A percentile compares a stretch with the other conserved stretches of the same genome.
These are phyloP conservation scores for Nymphalis c-album DNA, from an alignment of 2,888 invertebrate genomes.

Conservation along the genomic window DNA sequence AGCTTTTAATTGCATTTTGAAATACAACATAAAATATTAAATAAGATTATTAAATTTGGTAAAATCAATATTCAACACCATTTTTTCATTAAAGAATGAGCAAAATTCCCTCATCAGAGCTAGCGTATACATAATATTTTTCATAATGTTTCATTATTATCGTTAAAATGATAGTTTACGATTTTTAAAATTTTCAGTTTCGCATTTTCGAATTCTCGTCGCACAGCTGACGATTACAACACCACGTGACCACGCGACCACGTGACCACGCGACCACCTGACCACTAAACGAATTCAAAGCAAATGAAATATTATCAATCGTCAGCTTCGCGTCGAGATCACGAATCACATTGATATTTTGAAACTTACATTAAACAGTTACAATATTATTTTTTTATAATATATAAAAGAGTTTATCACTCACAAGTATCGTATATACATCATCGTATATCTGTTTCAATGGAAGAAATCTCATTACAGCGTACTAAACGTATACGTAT, in stretches of 20 bases:
- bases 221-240: conserved; percentile 1
- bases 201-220: conserved; percentile 10
- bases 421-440: conserved; percentile 77
- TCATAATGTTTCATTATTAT: conserved; percentile 77
- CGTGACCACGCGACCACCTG: conserved; percentile 9
- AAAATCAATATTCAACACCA: conserved; percentile 85
- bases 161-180: conserved; percentile 83
- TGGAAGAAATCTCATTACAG: conserved; percentile 75
- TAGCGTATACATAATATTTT: conserved; percentile 90
- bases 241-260: conserved; percentile 8
- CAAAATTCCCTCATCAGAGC: conserved; percentile 83
- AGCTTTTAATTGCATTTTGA: conserved; percentile 92
- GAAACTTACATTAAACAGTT: conserved; percentile 74
- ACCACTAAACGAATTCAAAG: conserved; percentile 17
- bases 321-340: conserved; percentile 30
- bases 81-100: conserved; percentile 81
- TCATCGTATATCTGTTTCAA: conserved; percentile 76
- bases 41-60: conserved; percentile 89
- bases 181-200: conserved; percentile 52
- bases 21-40: conserved; percentile 92
- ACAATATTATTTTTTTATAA: conserved; percentile 74
- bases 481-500: conserved; percentile 88
- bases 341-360: conserved; percentile 55
- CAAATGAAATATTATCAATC: conserved; percentile 2
- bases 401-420: conserved; percentile 78